phyloP scores from a whole-genome alignment of 2,888 invertebrate species.

The Oxyscelio sp. region DNA sequence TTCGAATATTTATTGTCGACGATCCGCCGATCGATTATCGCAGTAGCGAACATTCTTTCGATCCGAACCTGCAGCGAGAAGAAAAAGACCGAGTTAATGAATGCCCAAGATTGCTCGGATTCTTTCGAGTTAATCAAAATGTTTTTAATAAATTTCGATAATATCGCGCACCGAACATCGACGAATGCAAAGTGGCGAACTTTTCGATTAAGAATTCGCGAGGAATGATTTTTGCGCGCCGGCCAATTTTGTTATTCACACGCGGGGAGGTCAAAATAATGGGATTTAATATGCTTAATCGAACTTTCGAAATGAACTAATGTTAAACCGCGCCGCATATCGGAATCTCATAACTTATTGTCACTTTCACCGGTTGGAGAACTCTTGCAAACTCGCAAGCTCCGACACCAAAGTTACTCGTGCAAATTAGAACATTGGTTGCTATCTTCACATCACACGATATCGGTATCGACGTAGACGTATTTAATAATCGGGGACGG shows the following conservation, averaged over 20 bases:
- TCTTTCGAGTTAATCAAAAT: slow-evolving; percentile 1
- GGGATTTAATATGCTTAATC: slow-evolving; percentile 62
- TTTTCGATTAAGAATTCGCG: background rate
- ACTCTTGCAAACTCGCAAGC: slow-evolving; percentile 75
- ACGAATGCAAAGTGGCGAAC: background rate
- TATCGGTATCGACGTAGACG: slow-evolving; percentile 70
- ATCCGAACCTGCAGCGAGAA: background rate
- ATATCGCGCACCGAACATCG: background rate
- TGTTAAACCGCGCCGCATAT: slow-evolving; percentile 61
- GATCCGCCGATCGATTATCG: slow-evolving; percentile 38
- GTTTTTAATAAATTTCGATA: background rate
- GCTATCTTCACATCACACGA: slow-evolving; percentile 67
- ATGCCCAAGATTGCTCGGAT: background rate
- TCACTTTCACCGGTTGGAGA: slow-evolving; percentile 75
- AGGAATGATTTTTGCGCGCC: background rate
- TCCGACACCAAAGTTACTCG: slow-evolving; percentile 73
- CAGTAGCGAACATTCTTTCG: slow-evolving; percentile 2
- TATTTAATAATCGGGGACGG: slow-evolving; percentile 46
- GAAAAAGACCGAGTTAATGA: background rate
- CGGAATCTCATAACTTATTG: slow-evolving; percentile 75
- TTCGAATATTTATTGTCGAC: slow-evolving; percentile 82
- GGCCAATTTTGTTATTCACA: background rate
- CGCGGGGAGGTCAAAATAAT: slow-evolving; percentile 28
- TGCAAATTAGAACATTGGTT: slow-evolving; percentile 72
- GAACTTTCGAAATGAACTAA: slow-evolving; percentile 61